Evolutionary conservation across 92 coral and sea anemone species (phyloP), one percentile per base, ranked within the genome.

Genomic region (Bergia puertoricense): DNA sequence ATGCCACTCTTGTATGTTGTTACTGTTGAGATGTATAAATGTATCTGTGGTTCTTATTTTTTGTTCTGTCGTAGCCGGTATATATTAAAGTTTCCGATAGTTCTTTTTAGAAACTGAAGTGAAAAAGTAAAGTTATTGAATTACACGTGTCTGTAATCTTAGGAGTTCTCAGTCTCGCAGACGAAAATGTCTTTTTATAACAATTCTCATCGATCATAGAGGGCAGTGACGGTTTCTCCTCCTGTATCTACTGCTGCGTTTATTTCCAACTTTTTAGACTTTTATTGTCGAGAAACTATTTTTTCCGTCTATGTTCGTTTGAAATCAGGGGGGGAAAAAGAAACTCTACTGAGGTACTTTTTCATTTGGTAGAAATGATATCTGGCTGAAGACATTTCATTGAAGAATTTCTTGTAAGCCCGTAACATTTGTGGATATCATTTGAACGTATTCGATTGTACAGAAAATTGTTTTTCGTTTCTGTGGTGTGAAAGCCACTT

Each of bases 401-500:
- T 18, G 51, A 20, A 40, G 54, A 22, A 40, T 8, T 13, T 72
- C 43, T 72, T 72, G 72, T n/a, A 10, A 40, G 30, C 80, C 46
- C 51, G 20, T 13, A 18, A 40, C 36, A 4, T 2, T 42, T 41
- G 80, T 20, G 80, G 80, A 76, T 76, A 76, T 40, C 46, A 75
- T 40, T 75, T 39, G 80, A 76, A 42, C 48, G 30, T 76, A 76
- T 42, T 76, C 80, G 46, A 76, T 76, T 76, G 80, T 76, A 76
- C 80, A 76, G 80, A 43, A 76, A 54, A 42, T 16, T 42, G 22
- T 76, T 42, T 75, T 75, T 43, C 38, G 22, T 76, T 18, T 76
- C 51, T 76, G 80, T 76, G 80, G 23, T 76, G 80, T 76, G 80
- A 76, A 76, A 76, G 80, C 80, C 80, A 22, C 30, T 40, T 76